These are phyloP conservation scores for Bacillus rossius DNA, from an alignment of 1,140 invertebrate genomes.

Conservation along the genomic window DNA sequence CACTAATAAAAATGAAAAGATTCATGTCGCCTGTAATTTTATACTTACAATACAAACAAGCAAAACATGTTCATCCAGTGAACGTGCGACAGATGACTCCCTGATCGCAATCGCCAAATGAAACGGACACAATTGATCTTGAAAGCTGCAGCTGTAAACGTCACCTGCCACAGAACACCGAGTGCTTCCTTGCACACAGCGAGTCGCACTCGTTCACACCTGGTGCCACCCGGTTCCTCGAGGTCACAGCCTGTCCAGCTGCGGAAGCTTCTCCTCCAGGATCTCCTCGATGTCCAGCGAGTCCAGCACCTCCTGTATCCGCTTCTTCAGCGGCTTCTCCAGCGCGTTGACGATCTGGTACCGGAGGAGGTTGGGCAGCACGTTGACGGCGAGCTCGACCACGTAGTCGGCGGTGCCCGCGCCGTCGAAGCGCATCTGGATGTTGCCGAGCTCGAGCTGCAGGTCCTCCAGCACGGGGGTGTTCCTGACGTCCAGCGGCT, in stretches of 20 bases:
- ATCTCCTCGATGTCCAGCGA: neutral
- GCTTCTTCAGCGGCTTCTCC: conserved; percentile 63
- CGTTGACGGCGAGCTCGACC: conserved; percentile 68
- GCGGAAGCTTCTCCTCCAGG: conserved; percentile 1
- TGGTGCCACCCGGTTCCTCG: too few relatives aligned
- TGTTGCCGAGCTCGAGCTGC: conserved; percentile 74
- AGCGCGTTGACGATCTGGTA: conserved; percentile 80
- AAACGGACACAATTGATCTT: too few relatives aligned
- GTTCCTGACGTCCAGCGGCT: conserved; percentile 69
- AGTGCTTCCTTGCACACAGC: too few relatives aligned
- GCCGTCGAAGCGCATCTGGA: conserved; percentile 58
- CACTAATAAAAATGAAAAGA: too few relatives aligned
- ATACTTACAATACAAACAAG: too few relatives aligned
- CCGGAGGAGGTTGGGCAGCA: conserved; percentile 73
- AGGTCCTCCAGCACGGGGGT: conserved; percentile 62
- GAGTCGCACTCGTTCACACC: too few relatives aligned
- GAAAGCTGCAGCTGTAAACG: too few relatives aligned
- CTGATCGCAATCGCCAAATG: too few relatives aligned
- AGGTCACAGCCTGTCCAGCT: neutral
- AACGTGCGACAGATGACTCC: too few relatives aligned
- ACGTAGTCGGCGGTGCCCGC: conserved; percentile 75
- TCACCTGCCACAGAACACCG: too few relatives aligned
- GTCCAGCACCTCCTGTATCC: conserved; percentile 24
- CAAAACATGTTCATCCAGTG: too few relatives aligned
- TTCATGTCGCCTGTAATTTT: too few relatives aligned